Percentiles rank a stretch among this genome's conserved stretches.
phyloP scores from a whole-genome alignment of 2,113 vertebrate genomes.

The Capreolus pygargus region DNA sequence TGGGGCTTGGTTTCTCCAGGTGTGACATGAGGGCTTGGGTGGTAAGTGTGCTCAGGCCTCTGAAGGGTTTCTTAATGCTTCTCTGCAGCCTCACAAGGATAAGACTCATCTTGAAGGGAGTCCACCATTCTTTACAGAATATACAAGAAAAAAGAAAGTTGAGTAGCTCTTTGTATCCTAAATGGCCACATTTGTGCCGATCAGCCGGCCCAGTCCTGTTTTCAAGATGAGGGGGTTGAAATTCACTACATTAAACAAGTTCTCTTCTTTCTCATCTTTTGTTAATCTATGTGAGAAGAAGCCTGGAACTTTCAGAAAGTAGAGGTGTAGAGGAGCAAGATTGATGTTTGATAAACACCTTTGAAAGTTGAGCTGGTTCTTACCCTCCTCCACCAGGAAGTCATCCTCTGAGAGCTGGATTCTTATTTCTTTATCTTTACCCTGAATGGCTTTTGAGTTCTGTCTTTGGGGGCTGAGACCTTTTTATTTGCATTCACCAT shows the following conservation, averaged over 20 bases:
- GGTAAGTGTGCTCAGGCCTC: neutral
- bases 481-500: neutral
- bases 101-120: neutral
- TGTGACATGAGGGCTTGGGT: neutral
- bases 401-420: neutral
- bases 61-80: neutral
- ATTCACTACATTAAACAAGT: neutral
- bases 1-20: neutral
- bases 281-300: neutral
- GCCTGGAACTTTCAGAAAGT: neutral
- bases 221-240: neutral
- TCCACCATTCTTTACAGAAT: neutral
- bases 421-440: neutral
- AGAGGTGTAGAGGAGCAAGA: neutral
- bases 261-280: neutral
- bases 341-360: neutral
- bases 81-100: neutral
- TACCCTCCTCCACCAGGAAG: neutral
- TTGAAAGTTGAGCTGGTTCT: neutral
- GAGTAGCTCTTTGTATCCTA: neutral
- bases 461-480: neutral
- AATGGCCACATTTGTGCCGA: neutral
- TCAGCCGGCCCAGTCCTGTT: neutral
- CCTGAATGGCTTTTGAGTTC: neutral
- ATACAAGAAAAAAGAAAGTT: neutral